Evolutionary conservation across 2,888 invertebrate genomes (phyloP), one percentile per base, ranked within the genome.

Genomic region (Pollenia labialis): DNA sequence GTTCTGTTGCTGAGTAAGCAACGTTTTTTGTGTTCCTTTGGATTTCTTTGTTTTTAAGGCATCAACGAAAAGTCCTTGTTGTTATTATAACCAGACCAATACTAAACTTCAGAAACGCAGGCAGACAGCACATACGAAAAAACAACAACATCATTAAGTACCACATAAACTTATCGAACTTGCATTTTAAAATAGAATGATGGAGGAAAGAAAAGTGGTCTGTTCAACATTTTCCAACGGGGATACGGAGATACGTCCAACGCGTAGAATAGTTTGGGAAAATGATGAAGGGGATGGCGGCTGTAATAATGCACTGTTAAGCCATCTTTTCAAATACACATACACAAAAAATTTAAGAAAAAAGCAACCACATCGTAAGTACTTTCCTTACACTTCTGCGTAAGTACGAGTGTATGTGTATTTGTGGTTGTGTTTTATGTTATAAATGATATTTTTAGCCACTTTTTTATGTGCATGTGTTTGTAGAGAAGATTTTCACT

Each of bases 1-100:
- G 18, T 48, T 7, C 60, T 71, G 40, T 66, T 56, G 66, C 62
- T 81, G 80, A 79, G 71, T 71, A 72, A 68, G 72, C 66, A 75
- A 69, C 44, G 18, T 54, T 77, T 69, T 66, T 71, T 46, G n/a
- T 56, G 32, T 32, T 74, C 3, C 16, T 64, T 56, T 42, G 42
- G 42, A 54, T 82, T 83, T 80, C 72, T 84, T 84, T 84, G 71
- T 85, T 74, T 81, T 68, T 60, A 64, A 72, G 85, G 85, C 85
- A 81, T 81, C 60, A 75, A 72, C 60, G 50, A 50, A 79, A 66
- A 82, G 32, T 80, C 54, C 72, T 74, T 76, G 69, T 80, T 75
- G 23, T 69, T 52, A 58, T 66, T 60, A 81, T 23, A 79, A 84
- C 79, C 79, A 83, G 77, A 85, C 68, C 68, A 85, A 80, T 69